phyloP scores from a whole-genome alignment of 2,113 vertebrate genomes.

The Mustela lutreola region DNA sequence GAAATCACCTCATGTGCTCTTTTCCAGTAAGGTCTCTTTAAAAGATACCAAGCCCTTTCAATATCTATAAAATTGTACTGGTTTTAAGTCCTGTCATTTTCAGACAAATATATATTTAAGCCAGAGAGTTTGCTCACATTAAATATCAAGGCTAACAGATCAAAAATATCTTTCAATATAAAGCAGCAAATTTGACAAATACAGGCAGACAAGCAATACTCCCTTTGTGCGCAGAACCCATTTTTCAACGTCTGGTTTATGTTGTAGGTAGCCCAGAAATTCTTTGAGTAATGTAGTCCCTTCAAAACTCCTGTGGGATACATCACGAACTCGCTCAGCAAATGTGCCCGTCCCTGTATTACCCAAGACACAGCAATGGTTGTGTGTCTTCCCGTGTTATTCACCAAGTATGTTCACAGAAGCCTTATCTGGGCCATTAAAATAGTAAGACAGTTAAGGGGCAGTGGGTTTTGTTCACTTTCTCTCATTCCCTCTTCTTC shows the following conservation, averaged over 20 bases:
- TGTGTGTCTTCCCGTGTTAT: no score
- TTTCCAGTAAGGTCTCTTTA: slow-evolving; percentile 67
- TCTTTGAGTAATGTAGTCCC: not conserved
- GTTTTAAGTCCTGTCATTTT: not conserved
- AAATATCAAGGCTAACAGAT: not conserved
- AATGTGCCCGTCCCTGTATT: not conserved
- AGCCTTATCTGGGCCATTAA: not conserved
- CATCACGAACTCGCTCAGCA: not conserved
- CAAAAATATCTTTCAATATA: not conserved
- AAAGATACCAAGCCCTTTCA: slow-evolving; percentile 68
- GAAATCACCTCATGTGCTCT: slow-evolving; percentile 64
- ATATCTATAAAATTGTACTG: not conserved
- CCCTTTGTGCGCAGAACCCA: not conserved
- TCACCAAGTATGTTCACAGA: not conserved
- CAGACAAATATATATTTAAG: not conserved
- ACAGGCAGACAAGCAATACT: not conserved
- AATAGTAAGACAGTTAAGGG: not conserved
- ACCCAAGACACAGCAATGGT: not conserved
- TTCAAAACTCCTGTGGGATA: not conserved
- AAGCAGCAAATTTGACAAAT: not conserved
- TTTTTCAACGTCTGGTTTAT: not conserved
- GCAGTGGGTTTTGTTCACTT: not conserved
- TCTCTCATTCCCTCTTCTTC: not conserved
- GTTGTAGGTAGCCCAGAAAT: not conserved
- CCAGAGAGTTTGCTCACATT: not conserved